Conservation (phyloP, 1,140 invertebrate genomes). For the Lysiphlebus fabarum region DNA sequence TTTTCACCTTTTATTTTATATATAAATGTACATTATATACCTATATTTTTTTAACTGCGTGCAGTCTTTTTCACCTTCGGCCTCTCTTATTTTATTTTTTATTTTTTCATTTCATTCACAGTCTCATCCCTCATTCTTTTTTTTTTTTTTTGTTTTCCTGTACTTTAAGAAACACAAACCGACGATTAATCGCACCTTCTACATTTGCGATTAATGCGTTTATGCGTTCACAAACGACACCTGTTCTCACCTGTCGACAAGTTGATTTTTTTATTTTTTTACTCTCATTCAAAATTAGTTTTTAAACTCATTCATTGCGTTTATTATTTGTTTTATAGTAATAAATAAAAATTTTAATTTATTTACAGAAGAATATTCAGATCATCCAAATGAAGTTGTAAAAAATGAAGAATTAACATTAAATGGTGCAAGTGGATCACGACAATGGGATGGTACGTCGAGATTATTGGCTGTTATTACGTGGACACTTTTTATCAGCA, state of each 20-base stretch:
- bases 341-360: constrained; percentile 25
- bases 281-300: neutral
- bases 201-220: constrained; percentile 23
- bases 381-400: constrained; percentile 85
- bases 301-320: neutral
- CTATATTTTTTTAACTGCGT: neutral
- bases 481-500: constrained; percentile 39
- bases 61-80: constrained; percentile 15
- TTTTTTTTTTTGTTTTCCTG: constrained; percentile 3
- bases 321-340: neutral
- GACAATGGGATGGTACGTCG: constrained; percentile 23
- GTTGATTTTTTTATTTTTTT: neutral
- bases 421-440: constrained; percentile 46
- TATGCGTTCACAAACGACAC: constrained; percentile 17
- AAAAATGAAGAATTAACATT: constrained; percentile 89
- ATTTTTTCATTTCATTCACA: neutral
- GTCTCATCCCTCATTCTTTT: constrained; percentile 7
- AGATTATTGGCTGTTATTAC: constrained; percentile 32
- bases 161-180: constrained; percentile 9
- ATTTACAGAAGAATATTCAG: constrained; percentile 76
- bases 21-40: neutral
- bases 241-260: constrained; percentile 21
- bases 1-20: constrained; percentile 15
- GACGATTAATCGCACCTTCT: constrained; percentile 14
- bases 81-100: constrained; percentile 24